phyloP scores from a whole-genome alignment of 1,140 invertebrate genomes.

The Asobara japonica region DNA sequence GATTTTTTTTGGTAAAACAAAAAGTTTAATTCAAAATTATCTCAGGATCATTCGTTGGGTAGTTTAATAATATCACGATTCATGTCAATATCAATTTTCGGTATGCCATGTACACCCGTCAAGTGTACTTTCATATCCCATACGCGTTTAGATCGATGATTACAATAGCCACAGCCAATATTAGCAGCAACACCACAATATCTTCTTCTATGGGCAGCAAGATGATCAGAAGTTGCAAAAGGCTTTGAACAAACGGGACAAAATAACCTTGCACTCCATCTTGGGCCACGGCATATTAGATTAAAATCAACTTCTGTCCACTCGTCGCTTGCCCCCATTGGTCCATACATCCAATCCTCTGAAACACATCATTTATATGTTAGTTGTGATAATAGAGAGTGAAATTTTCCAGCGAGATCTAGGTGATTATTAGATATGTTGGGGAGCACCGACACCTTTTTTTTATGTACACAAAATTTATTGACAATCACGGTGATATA shows the following conservation, averaged over 20 bases:
- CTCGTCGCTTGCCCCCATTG: neutral
- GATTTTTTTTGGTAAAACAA: neutral
- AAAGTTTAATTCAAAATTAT: constrained; percentile 1
- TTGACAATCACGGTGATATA: neutral
- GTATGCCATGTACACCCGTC: constrained; percentile 30
- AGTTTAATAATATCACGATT: constrained; percentile 33
- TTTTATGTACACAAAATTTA: constrained; percentile 46
- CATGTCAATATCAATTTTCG: constrained; percentile 25
- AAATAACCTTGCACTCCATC: neutral
- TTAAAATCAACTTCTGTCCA: neutral
- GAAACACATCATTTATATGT: constrained; percentile 25
- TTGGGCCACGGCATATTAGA: neutral
- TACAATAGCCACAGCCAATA: constrained; percentile 34
- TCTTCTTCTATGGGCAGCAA: constrained; percentile 60
- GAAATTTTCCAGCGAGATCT: neutral
- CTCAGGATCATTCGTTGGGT: neutral
- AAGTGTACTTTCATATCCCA: constrained; percentile 41
- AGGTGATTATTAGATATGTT: neutral
- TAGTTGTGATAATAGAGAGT: constrained; percentile 5
- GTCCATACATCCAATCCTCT: constrained; percentile 14
- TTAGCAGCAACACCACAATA: constrained; percentile 37
- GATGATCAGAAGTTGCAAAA: constrained; percentile 65
- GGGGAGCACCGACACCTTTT: neutral
- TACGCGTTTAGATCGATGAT: constrained; percentile 34
- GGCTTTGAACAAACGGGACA: constrained; percentile 59